Conservation (phyloP, 2,797 vertebrate genomes). For the Spatula clypeata region DNA sequence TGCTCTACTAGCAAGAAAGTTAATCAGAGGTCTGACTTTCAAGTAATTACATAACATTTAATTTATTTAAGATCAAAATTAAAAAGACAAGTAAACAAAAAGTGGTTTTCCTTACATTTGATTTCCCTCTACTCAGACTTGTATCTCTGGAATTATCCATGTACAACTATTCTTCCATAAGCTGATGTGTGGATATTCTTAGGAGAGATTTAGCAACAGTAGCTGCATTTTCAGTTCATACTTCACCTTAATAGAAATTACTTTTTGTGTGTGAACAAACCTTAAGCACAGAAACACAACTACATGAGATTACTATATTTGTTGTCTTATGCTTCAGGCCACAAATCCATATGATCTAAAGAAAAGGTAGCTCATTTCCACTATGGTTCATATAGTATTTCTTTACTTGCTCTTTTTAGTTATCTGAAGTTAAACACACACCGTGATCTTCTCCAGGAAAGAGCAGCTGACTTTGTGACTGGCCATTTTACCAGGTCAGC, state of each 20-base stretch:
- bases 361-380: background rate
- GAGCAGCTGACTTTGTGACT: background rate
- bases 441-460: background rate
- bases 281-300: background rate
- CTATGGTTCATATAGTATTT: background rate
- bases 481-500: background rate
- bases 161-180: background rate
- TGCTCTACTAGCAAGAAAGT: background rate
- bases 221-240: background rate
- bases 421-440: background rate
- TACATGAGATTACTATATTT: background rate
- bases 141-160: background rate
- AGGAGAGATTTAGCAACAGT: background rate
- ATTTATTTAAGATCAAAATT: slow-evolving; percentile 20
- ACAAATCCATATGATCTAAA: background rate
- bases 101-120: background rate
- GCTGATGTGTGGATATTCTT: background rate
- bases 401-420: background rate
- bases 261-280: background rate
- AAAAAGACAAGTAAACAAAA: background rate
- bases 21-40: background rate
- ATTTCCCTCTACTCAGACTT: background rate
- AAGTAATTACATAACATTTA: background rate
- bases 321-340: background rate
- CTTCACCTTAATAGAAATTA: background rate